Percentiles rank a stretch among this genome's conserved stretches.
These are phyloP conservation scores for Drosophila bifasciata DNA, from an alignment of 1,140 invertebrate genomes.

Conservation along the genomic window DNA sequence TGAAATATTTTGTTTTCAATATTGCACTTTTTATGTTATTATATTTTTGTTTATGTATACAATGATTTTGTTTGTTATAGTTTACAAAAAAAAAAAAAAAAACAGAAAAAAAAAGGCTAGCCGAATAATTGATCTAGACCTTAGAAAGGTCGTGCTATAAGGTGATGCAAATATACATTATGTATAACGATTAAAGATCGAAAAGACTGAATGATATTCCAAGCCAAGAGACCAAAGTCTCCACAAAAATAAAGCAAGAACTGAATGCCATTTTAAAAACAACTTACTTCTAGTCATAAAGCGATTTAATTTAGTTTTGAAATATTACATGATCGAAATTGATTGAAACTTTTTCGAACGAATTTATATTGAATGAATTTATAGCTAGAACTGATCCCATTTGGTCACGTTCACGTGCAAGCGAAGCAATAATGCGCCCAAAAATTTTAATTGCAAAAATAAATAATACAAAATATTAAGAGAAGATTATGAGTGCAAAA, in stretches of 20 bases:
- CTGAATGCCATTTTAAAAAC: constrained; percentile 6
- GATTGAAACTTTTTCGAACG: neutral
- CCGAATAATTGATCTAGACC: constrained; percentile 14
- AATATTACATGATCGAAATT: constrained; percentile 14
- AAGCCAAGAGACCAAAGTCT: constrained; percentile 29
- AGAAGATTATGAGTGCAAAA: constrained; percentile 10
- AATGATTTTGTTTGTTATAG: constrained; percentile 69
- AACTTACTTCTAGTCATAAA: neutral
- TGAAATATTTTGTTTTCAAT: constrained; percentile 66
- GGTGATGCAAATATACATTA: constrained; percentile 8
- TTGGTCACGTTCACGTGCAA: neutral
- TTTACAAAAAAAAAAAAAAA: constrained; percentile 44
- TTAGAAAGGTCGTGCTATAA: constrained; percentile 9
- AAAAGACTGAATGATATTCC: constrained; percentile 63
- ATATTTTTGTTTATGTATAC: constrained; percentile 74
- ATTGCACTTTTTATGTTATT: constrained; percentile 78
- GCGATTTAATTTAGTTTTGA: neutral
- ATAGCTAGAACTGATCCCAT: neutral
- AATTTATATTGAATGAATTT: too few species aligned
- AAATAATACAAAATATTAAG: constrained; percentile 14
- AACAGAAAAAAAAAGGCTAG: constrained; percentile 31
- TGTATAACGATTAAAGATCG: constrained; percentile 11
- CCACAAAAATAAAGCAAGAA: constrained; percentile 7
- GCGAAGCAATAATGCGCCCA: neutral
- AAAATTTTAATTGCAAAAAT: neutral